Evolutionary conservation across 2,797 vertebrate genomes (phyloP).

Genomic region (Atherinosoma microstoma): DNA sequence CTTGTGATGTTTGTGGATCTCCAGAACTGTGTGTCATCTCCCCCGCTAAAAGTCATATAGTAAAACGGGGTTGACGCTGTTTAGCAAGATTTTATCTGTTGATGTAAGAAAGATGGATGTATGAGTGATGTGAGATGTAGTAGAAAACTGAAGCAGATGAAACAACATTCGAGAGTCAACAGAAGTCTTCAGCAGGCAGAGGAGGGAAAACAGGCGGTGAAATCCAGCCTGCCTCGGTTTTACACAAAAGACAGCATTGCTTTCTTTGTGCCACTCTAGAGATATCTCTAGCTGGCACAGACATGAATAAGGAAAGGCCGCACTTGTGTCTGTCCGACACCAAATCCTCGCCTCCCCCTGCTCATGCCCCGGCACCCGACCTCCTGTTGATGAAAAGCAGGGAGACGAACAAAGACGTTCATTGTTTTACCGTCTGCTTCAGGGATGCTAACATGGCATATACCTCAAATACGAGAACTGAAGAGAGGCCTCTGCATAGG

Average conservation of each 20-base stretch:
- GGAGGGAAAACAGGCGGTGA: constrained; percentile 33
- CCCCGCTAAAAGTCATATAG: not conserved
- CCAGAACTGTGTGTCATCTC: not conserved
- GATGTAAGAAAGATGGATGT: constrained; percentile 28
- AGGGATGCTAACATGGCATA: constrained; percentile 47
- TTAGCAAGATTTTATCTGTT: constrained; percentile 25
- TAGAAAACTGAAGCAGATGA: constrained; percentile 34
- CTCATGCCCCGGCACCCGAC: constrained; percentile 35
- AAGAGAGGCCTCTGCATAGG: constrained; percentile 48
- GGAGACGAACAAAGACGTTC: constrained; percentile 63
- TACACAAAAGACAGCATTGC: constrained; percentile 50
- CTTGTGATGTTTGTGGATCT: not conserved
- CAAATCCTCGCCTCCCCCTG: constrained; percentile 48
- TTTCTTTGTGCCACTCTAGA: constrained; percentile 61
- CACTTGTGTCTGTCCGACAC: constrained; percentile 62
- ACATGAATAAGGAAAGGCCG: constrained; percentile 58
- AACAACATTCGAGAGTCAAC: constrained; percentile 61
- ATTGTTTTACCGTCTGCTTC: constrained; percentile 71
- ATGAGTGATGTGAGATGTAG: constrained; percentile 14
- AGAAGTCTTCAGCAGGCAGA: constrained; percentile 36
- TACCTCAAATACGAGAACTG: constrained; percentile 65
- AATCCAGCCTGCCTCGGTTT: constrained; percentile 42
- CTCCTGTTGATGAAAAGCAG: constrained; percentile 62
- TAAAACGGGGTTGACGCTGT: constrained; percentile 21
- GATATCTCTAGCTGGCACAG: constrained; percentile 65